Evolutionary conservation across 2,888 invertebrate species (phyloP), one percentile per base, ranked within the genome.

Genomic region (Caenorhabditis japonica): DNA sequence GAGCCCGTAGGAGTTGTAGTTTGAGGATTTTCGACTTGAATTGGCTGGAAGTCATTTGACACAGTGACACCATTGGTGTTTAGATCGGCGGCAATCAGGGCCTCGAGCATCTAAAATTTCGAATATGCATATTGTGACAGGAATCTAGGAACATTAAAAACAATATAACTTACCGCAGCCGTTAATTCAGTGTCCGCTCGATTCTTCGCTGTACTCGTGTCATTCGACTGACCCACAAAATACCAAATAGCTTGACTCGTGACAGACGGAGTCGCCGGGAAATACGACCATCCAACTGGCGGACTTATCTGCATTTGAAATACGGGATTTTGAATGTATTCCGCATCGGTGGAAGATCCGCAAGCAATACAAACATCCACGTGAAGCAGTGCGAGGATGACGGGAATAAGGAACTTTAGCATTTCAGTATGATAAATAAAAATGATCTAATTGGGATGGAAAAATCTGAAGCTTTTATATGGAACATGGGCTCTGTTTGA

Each of bases 291-390:
- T 19, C 79, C 78, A 19, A 82, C 75, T 8, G 82, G 77, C 1
- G 82, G 82, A 30, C 75, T 74, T n/a, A 82, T 66, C 38, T 79
- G 61, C 80, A 81, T 77, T n/a, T 64, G 59, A 75, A 82, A 81
- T 10, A 76, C 77, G 3, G 82, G 82, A 46, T 77, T 76, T 39
- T 73, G 53, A 27, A 82, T 71, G 52, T 68, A 77, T 41, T 77
- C 76, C 43, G 75, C 68, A 33, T 79, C 79, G 15, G 73, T 62
- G 3, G 58, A 62, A 41, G 73, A 71, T 46, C 69, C 69, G 34
- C 69, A 69, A 1, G 69, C 27, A 3, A n/a, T 41, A 5, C 55
- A 39, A 12, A 41, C 2, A 47, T 59, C 53, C 41, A 60, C 60
- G 19, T 55, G 47, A 34, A 46, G 1, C 0, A 69, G 19, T 4